A percentile compares a stretch with the other conserved stretches of the same genome.
Conservation (phyloP, 1,140 invertebrate genomes). For the Himalopsyche phryganea region DNA sequence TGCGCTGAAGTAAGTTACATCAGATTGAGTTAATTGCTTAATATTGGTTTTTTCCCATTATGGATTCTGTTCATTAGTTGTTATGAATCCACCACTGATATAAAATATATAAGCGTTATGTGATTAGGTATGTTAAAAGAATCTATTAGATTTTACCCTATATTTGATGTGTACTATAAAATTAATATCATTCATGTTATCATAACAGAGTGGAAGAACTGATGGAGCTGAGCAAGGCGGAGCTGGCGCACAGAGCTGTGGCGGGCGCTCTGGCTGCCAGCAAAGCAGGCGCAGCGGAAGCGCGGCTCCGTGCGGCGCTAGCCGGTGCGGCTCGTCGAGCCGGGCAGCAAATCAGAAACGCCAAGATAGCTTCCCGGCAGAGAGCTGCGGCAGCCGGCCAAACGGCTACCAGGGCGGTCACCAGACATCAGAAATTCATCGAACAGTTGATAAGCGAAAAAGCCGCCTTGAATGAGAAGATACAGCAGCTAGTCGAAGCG, state of each 20-base stretch:
- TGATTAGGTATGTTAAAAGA: too few species aligned
- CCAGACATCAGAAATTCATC: conserved; percentile 31
- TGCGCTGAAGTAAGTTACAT: conserved; percentile 23
- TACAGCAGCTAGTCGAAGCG: conserved; percentile 28
- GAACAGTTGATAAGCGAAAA: conserved; percentile 31
- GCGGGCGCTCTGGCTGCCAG: conserved; percentile 25
- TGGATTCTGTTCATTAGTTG: too few species aligned
- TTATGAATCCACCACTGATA: too few species aligned
- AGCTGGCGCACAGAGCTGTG: conserved; percentile 29
- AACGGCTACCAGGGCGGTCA: conserved; percentile 11
- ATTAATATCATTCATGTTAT: too few species aligned
- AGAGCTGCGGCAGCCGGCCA: conserved; percentile 20
- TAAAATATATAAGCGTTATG: too few species aligned
- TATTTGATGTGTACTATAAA: too few species aligned
- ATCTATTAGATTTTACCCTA: too few species aligned
- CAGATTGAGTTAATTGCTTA: neutral
- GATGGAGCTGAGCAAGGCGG: conserved; percentile 32
- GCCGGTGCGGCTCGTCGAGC: conserved; percentile 14
- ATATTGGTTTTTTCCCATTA: too few species aligned
- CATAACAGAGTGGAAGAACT: conserved; percentile 28
- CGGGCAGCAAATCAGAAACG: conserved; percentile 3
- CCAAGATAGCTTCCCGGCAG: conserved; percentile 14
- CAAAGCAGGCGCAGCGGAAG: conserved; percentile 16
- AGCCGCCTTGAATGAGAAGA: conserved; percentile 22
- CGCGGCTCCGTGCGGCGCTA: conserved; percentile 18